phyloP scores from a whole-genome alignment of 2,797 vertebrate species.

The Gymnopithys bicolor region DNA sequence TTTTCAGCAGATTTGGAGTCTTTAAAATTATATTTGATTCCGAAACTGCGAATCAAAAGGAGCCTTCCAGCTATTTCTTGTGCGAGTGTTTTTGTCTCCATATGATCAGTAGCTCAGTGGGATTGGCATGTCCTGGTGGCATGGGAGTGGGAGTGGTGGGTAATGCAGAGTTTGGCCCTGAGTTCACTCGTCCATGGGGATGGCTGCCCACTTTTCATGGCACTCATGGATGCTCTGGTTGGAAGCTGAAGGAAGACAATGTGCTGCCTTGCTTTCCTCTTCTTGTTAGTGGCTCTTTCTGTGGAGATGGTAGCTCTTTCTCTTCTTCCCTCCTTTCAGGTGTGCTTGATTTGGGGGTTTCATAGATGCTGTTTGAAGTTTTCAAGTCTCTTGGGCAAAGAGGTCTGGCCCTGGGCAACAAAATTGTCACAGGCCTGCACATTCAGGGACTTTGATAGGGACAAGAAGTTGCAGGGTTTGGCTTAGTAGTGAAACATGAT shows the following conservation, averaged over 20 bases:
- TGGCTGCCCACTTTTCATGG: neutral
- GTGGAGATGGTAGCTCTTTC: neutral
- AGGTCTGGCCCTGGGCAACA: neutral
- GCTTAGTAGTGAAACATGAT: neutral
- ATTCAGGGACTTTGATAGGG: neutral
- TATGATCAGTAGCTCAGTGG: neutral
- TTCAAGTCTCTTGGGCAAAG: neutral
- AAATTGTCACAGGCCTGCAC: neutral
- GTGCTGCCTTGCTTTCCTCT: neutral
- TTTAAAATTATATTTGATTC: neutral
- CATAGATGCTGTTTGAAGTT: neutral
- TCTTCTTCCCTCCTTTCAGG: neutral
- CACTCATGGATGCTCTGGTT: neutral
- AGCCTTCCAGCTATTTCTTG: neutral
- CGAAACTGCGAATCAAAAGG: neutral
- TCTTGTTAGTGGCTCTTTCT: neutral
- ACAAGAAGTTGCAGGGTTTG: slow-evolving; percentile 7
- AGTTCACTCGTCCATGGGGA: neutral
- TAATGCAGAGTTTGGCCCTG: neutral
- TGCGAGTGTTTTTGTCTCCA: neutral
- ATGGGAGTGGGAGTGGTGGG: neutral
- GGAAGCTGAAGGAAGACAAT: neutral
- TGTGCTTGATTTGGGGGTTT: neutral
- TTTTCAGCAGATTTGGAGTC: neutral
- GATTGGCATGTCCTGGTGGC: neutral